phyloP scores from a whole-genome alignment of 2,797 vertebrate species.

The Odontamblyopus rebecca region DNA sequence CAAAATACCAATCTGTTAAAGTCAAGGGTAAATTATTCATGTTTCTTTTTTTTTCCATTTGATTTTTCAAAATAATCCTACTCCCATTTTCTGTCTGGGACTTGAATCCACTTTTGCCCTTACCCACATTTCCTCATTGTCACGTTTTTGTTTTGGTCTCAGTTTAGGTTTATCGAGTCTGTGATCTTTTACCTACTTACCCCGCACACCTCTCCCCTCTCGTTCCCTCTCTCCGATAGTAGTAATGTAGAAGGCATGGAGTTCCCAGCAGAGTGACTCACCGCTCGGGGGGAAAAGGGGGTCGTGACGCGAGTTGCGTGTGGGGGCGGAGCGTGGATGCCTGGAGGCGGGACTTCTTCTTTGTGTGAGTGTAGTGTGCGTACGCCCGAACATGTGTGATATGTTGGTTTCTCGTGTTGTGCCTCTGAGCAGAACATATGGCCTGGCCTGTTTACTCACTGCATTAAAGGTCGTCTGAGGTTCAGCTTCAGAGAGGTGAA shows the following conservation, averaged over 20 bases:
- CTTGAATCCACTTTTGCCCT: neutral
- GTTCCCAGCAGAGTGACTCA: conserved; percentile 76
- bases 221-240: conserved; percentile 34
- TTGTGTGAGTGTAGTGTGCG: conserved; percentile 31
- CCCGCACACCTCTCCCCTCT: conserved; percentile 2
- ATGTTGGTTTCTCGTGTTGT: conserved; percentile 39
- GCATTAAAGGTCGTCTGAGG: conserved; percentile 39
- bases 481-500: conserved; percentile 30
- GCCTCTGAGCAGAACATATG: conserved; percentile 45
- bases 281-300: conserved; percentile 37
- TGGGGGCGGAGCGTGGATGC: neutral
- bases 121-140: neutral
- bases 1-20: no score
- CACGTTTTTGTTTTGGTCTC: neutral
- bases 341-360: neutral
- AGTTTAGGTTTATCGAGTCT: neutral
- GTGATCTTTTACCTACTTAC: conserved; percentile 17
- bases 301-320: conserved; percentile 19
- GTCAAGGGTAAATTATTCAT: no score
- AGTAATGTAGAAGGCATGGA: conserved; percentile 67
- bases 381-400: conserved; percentile 31
- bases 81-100: neutral
- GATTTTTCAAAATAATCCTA: neutral
- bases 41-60: neutral
- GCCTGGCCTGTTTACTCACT: conserved; percentile 13